Evolutionary conservation across 2,113 vertebrate species (phyloP), one percentile per base, ranked within the genome.

Genomic region (Xiphorhynchus elegans): DNA sequence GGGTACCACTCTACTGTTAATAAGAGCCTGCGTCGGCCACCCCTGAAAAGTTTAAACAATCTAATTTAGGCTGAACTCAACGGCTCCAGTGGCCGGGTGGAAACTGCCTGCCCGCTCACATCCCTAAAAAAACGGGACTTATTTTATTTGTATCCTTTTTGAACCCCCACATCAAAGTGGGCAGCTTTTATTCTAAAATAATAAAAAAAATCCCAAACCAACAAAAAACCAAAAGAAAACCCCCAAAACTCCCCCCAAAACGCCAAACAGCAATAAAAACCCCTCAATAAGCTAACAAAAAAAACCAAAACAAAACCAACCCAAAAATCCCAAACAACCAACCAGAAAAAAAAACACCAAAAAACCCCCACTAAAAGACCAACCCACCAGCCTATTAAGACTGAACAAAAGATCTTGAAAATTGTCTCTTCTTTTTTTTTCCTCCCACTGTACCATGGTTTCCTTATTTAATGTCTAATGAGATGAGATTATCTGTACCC

Each of bases 391-490:
- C 46, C 46, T 47, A 47, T 21, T 46, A 47, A 46, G 76, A 56
- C 24, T 31, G 33, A 89, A 95, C 42, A 70, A 81, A 75, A 91
- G 11, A 84, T 55, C n/a, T 44, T 64, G 59, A 81, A 87, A 90
- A 79, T 77, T n/a, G 21, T 85, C 11, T 52, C 20, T 49, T 59
- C 47, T n/a, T 90, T 44, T 81, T 46, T 66, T 78, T 20, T 1
- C 5, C 40, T 75, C 28, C 42, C 68, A 20, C 17, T 56, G 19
- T 35, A 28, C 66, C 33, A 21, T 96, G 50, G 64, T 90, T 97
- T 97, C 96, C 87, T 97, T 95, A 93, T 97, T 97, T 96, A 94
- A 96, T 96, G 94, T 96, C 94, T 67, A 86, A 74, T 64, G 86
- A 94, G 91, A 97, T 93, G 88, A 80, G 74, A 93, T 95, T 83